A percentile compares a stretch with the other conserved stretches of the same genome.
phyloP scores from a whole-genome alignment of 2,888 invertebrate genomes.

The Acanthosepion esculentum region DNA sequence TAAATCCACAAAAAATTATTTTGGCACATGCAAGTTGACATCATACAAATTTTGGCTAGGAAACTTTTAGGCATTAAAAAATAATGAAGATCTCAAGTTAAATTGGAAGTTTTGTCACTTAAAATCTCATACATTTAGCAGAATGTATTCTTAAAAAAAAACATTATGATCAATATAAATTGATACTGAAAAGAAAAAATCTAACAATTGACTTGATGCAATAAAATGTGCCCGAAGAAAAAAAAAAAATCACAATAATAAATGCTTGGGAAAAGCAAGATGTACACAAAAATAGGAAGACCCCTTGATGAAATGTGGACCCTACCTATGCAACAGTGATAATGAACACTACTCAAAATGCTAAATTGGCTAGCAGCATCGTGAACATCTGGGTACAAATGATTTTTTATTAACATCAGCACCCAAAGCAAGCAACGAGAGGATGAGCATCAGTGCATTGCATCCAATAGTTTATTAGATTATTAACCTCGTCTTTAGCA shows the following conservation, averaged over 20 bases:
- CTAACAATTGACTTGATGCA: too few relatives aligned
- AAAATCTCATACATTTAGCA: too few relatives aligned
- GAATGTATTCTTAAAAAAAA: too few relatives aligned
- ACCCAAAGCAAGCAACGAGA: not conserved
- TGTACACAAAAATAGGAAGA: not conserved
- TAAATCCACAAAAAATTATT: not conserved
- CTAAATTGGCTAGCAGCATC: not conserved
- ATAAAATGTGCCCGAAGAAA: too few relatives aligned
- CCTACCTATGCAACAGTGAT: slow-evolving; percentile 42
- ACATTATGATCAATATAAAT: too few relatives aligned
- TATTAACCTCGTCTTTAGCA: not conserved
- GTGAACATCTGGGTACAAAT: not conserved
- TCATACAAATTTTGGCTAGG: not conserved
- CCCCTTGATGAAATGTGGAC: slow-evolving; percentile 41
- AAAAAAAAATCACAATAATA: too few relatives aligned
- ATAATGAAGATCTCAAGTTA: not conserved
- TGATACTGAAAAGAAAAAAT: too few relatives aligned
- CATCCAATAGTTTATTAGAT: not conserved
- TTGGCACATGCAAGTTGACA: slow-evolving; percentile 1
- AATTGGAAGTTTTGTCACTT: not conserved
- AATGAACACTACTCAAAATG: not conserved
- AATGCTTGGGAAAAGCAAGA: not conserved
- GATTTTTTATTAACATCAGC: not conserved
- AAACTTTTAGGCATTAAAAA: not conserved
- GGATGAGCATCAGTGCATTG: too few relatives aligned